These are phyloP conservation scores for Diabrotica undecimpunctata DNA, from an alignment of 1,140 invertebrate genomes.

Conservation along the genomic window DNA sequence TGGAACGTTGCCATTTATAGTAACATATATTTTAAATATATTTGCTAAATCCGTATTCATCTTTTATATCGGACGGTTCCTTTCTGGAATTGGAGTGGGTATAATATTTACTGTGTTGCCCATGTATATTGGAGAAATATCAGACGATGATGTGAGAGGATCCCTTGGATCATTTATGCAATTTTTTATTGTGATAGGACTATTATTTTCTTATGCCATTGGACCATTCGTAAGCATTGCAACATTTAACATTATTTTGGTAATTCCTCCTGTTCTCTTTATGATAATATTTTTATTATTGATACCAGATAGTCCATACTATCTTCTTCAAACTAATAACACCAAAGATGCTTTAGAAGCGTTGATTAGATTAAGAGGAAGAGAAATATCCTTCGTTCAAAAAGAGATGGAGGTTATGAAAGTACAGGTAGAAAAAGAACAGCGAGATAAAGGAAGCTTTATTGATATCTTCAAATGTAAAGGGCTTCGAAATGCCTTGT, in stretches of 20 bases:
- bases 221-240: constrained; percentile 71
- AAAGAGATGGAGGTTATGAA: constrained; percentile 45
- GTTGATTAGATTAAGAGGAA: constrained; percentile 63
- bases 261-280: constrained; percentile 61
- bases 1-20: constrained; percentile 62
- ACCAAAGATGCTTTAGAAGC: constrained; percentile 59
- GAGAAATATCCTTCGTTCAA: constrained; percentile 55
- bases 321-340: constrained; percentile 58
- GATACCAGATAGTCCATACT: constrained; percentile 82
- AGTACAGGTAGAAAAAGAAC: constrained; percentile 52
- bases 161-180: constrained; percentile 78
- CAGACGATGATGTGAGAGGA: constrained; percentile 72
- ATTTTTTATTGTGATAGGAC: constrained; percentile 72
- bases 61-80: constrained; percentile 60
- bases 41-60: constrained; percentile 50
- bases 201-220: constrained; percentile 70
- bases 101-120: constrained; percentile 74
- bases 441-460: constrained; percentile 51
- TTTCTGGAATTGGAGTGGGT: constrained; percentile 71
- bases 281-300: constrained; percentile 62
- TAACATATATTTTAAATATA: constrained; percentile 56
- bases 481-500: constrained; percentile 60
- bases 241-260: constrained; percentile 61
- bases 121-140: constrained; percentile 85
- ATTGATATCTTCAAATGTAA: constrained; percentile 57